Evolutionary conservation across 2,797 vertebrate genomes (phyloP).

Genomic region (Acomys russatus): DNA sequence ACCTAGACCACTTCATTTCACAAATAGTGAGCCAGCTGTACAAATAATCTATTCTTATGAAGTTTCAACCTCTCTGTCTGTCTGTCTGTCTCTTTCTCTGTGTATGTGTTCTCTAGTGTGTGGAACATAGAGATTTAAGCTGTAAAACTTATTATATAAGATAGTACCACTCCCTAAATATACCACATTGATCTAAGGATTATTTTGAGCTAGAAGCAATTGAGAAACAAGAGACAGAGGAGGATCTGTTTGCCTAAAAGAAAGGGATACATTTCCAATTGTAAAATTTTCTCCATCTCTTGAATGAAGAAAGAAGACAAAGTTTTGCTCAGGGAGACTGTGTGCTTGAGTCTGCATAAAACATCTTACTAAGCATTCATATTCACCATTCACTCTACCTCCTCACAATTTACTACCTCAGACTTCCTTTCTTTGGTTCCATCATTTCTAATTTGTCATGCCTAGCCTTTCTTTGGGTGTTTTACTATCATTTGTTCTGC

Average conservation of each 20-base stretch:
- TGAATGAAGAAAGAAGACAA: neutral
- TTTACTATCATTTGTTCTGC: neutral
- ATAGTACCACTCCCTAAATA: neutral
- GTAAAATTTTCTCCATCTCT: neutral
- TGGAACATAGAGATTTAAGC: slow-evolving; percentile 20
- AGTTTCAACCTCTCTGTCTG: no score
- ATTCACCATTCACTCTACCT: slow-evolving; percentile 3
- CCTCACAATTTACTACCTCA: neutral
- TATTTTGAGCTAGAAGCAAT: slow-evolving; percentile 35
- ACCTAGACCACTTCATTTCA: neutral
- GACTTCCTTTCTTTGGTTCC: neutral
- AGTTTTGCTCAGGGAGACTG: neutral
- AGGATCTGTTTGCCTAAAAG: slow-evolving; percentile 3
- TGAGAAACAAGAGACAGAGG: neutral
- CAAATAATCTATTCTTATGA: neutral
- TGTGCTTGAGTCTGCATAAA: neutral
- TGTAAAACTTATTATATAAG: slow-evolving; percentile 6
- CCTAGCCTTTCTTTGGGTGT: neutral
- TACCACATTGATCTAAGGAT: neutral
- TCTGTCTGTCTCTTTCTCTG: neutral
- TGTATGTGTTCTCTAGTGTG: neutral
- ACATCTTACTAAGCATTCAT: slow-evolving; percentile 4
- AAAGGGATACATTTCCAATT: slow-evolving; percentile 17
- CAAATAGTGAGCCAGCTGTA: neutral
- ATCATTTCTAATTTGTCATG: neutral